Evolutionary conservation across 2,113 vertebrate species (phyloP), one percentile per base, ranked within the genome.

Genomic region (Otis tarda): DNA sequence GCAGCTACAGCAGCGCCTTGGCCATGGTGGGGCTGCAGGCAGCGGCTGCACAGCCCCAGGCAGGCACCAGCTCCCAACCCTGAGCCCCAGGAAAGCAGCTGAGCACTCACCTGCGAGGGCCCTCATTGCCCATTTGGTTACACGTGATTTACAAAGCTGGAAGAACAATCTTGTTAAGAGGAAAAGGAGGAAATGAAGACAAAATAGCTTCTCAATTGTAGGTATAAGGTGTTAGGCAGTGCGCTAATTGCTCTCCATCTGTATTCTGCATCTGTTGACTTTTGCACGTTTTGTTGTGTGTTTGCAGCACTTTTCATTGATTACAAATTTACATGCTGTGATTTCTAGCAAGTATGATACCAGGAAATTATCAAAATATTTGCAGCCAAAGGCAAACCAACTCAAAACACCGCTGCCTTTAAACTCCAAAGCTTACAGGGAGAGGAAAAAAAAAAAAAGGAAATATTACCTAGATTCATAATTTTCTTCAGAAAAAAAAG

Each of bases 171-270:
- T 95, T 55, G 53, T 95, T 95, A 95, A 90, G 79, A 89, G 60
- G 33, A 80, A 83, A 93, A 68, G 63, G 92, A 92, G 52, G 83
- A 94, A 92, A 95, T 90, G 83, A 92, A 93, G 59, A 83, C 63
- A 85, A 88, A 94, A 77, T 83, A 93, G 82, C 83, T 95, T 83
- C 73, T 90, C 79, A 57, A 60, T 92, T 95, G 56, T 71, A 96
- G 94, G 79, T 94, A 67, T 1, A 53, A 92, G 52, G 64, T 95
- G 52, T 71, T 92, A 88, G 88, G 83, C 88, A 83, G 56, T 8
- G n/a, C 2, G 50, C 75, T 75, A 94, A 21, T 68, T 86, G 55
- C 39, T 92, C 65, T 92, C 92, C 71, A 60, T 83, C 85, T 94
- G 75, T 80, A 95, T 95, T 86, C 2, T 1, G 82, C 92, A 94